Base-by-base conservation (phyloP, 2,113 vertebrate genomes). In the Cromileptes altivelis region DNA sequence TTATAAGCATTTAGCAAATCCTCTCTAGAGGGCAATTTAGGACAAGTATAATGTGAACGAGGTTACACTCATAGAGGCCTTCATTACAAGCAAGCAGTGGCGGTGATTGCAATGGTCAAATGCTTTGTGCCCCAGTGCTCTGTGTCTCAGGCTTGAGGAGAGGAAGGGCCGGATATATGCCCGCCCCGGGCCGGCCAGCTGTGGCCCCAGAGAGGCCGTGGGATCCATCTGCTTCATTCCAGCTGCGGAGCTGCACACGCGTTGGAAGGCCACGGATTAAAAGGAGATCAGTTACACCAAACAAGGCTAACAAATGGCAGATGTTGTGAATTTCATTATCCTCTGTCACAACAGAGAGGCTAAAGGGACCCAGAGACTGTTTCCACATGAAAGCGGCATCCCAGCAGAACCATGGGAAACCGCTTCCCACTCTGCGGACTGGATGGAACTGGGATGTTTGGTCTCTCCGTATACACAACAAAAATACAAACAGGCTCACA, bases 301-400 rank as follows among this genome's bases (percentile, higher is more conserved):
- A 94, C 80, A 76, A 70, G 85, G 68, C 84, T 92, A 95, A 94
- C 91, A 91, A 93, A 94, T 91, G 87, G 86, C 94, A 94, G 90
- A 94, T 94, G 94, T 94, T 82, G 80, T 90, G 89, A 94, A 93
- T 90, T 95, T 87, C 81, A 92, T 94, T 91, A 93, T 91, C 85
- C 80, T 86, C 72, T 91, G 90, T 92, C 91, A 90, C 87, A 93
- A 93, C 92, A 91, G 85, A 89, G 61, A 79, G 87, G 80, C 81
- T 70, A 81, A 88, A 80, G 85, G 80, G 82, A 89, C 80, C 85
- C 67, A 33, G 74, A 90, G 82, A 92, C 67, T 42, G 67, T 88
- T 89, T 92, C 85, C 88, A 94, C 86, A 93, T 93, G 85, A 93
- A 93, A 91, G 90, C 70, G 3, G 42, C 88, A 70, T 92, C 92